These are phyloP conservation scores for Pseudomyrmex dendroicus DNA, from an alignment of 1,140 invertebrate species.

Conservation along the genomic window DNA sequence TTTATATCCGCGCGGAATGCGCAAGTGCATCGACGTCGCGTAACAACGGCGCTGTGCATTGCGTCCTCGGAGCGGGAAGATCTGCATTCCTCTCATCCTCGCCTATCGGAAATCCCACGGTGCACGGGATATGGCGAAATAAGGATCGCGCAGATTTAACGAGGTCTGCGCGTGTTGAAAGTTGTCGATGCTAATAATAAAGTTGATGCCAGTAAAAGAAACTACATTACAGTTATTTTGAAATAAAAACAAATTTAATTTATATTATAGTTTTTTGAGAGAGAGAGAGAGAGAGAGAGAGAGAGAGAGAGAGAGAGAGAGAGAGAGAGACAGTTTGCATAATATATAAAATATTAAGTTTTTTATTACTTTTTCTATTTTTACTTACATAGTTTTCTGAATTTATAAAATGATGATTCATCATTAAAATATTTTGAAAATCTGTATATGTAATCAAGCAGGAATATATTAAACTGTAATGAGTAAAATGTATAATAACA, in stretches of 20 bases:
- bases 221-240: neutral
- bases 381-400: no score
- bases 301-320: neutral
- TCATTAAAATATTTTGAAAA: neutral
- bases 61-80: conserved; percentile 13
- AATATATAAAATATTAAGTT: no score
- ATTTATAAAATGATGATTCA: no score
- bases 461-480: neutral
- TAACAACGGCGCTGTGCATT: conserved; percentile 13
- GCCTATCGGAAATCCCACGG: conserved; percentile 63
- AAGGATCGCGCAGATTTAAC: conserved; percentile 25
- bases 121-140: conserved; percentile 22
- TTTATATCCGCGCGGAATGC: conserved; percentile 57
- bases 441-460: neutral
- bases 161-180: neutral
- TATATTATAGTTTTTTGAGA: neutral
- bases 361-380: no score
- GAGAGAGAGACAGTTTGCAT: neutral
- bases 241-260: neutral
- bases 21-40: conserved; percentile 19
- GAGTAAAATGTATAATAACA: neutral
- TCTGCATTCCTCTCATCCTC: conserved; percentile 64
- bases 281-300: neutral
- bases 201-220: neutral
- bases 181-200: neutral